Base-by-base conservation (phyloP, 1,140 invertebrate species). In the Zaprionus vittiger region DNA sequence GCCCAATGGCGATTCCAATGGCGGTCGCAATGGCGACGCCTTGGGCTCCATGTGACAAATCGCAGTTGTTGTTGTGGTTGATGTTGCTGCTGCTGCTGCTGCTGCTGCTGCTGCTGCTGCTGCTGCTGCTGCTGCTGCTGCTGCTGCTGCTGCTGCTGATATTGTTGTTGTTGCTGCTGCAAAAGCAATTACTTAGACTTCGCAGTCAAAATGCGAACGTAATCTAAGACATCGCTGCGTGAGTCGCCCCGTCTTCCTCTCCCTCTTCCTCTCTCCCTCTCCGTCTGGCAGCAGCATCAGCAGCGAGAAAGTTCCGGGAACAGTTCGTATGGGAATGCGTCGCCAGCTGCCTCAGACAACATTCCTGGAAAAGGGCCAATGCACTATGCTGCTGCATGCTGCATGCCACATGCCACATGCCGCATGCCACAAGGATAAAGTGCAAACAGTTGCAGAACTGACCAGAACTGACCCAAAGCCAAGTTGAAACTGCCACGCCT, bases 1-100 rank as follows among this genome's bases (percentile, higher is more conserved):
- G 59, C 49, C 69, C 62, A 71, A 73, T 61, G 80, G 34, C 49
- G 54, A 75, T 75, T 73, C 34, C 64, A 62, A 65, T 38, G 79
- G 24, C 52, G 49, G 68, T 76, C 49, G 34, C 64, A 69, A 65
- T 52, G 62, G 70, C 68, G 68, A 61, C 73, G 44, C 65, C 61
- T 66, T 72, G 55, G 52, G 64, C 77, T 49, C 56, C 75, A 82
- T 85, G 83, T 85, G 83, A 85, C 83, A 85, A 86, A 79, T 85
- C 54, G 67, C 41, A 41, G 55, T 44, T 44, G 68, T 34, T 72
- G 56, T 47, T 34, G 31, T 11, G 31, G 9, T 34, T 34, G 31
- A 11, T 83, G 75, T 79, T 73, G 31, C 14, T 79, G 74, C 74
- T 68, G 37, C 11, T 59, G 49, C 5, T 73, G 73, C 65, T 55